These are phyloP conservation scores for Protosalanx chinensis DNA, from an alignment of 2,797 vertebrate genomes.

Conservation along the genomic window DNA sequence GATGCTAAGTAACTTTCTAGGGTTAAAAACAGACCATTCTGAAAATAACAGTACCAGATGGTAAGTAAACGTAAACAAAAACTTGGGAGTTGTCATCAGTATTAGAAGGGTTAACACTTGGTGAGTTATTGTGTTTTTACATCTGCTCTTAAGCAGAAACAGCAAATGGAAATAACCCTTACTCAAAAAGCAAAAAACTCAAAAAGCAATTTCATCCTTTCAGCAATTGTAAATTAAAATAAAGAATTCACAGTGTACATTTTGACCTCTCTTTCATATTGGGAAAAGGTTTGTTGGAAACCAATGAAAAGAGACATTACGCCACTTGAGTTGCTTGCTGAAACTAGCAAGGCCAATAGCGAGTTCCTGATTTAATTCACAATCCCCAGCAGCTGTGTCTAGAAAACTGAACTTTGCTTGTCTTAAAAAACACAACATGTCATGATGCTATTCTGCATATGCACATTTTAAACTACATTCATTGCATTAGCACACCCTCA, in stretches of 20 bases:
- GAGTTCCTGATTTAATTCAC: conserved; percentile 34
- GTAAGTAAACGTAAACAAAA: background rate
- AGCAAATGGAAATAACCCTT: conserved; percentile 49
- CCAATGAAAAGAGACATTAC: conserved; percentile 34
- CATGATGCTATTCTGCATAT: conserved; percentile 29
- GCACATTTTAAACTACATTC: conserved; percentile 19
- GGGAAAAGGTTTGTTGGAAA: conserved; percentile 36
- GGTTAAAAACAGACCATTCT: background rate
- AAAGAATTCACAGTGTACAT: conserved; percentile 40
- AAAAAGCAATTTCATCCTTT: conserved; percentile 50
- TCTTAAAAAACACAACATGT: conserved; percentile 36
- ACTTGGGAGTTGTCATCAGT: background rate
- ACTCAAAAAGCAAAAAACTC: no score
- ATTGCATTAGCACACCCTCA: conserved; percentile 31
- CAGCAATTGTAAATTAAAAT: conserved; percentile 52
- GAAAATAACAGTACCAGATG: background rate
- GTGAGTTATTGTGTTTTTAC: conserved; percentile 27
- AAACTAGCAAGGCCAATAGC: conserved; percentile 9
- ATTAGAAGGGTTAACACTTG: conserved; percentile 14
- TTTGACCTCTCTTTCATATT: conserved; percentile 26
- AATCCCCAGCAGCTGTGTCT: conserved; percentile 29
- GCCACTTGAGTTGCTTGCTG: conserved; percentile 28
- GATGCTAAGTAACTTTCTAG: conserved; percentile 8
- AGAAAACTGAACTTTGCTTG: conserved; percentile 26
- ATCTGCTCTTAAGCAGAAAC: conserved; percentile 26